A percentile compares a stretch with the other conserved stretches of the same genome.
phyloP scores from a whole-genome alignment of 2,113 vertebrate species.

The Phylloscopus trochiloides region DNA sequence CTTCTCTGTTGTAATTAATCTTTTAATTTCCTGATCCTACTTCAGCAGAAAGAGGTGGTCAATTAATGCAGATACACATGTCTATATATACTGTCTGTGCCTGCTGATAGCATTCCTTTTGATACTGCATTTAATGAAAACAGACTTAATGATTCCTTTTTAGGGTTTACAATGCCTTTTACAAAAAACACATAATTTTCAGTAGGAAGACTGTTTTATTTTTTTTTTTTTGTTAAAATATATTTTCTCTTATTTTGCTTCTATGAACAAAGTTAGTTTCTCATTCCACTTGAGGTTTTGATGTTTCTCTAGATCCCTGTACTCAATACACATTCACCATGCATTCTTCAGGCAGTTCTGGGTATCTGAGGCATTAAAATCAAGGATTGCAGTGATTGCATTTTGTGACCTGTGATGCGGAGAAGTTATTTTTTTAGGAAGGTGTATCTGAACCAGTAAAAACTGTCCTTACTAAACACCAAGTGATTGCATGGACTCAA shows the following conservation, averaged over 20 bases:
- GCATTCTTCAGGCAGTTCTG: neutral
- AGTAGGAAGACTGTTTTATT: neutral
- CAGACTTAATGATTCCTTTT: neutral
- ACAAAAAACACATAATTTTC: neutral
- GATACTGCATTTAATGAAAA: neutral
- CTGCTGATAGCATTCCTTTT: neutral
- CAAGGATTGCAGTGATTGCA: neutral
- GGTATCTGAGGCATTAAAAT: neutral
- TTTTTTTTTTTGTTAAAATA: neutral
- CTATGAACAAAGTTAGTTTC: neutral
- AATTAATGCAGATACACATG: constrained; percentile 16
- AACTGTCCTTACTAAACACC: neutral
- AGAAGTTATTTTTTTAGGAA: neutral
- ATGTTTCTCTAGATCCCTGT: neutral
- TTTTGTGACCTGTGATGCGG: neutral
- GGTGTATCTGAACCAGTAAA: neutral
- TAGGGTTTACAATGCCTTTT: neutral
- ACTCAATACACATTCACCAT: neutral
- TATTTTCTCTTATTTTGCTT: neutral
- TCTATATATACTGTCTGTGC: neutral
- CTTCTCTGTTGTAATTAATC: constrained; percentile 27
- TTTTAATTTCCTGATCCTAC: constrained; percentile 38
- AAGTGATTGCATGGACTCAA: neutral
- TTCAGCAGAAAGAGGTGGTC: neutral
- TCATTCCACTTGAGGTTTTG: neutral